Evolutionary conservation across 2,113 vertebrate species (phyloP).

Genomic region (Chaenogobius annularis): DNA sequence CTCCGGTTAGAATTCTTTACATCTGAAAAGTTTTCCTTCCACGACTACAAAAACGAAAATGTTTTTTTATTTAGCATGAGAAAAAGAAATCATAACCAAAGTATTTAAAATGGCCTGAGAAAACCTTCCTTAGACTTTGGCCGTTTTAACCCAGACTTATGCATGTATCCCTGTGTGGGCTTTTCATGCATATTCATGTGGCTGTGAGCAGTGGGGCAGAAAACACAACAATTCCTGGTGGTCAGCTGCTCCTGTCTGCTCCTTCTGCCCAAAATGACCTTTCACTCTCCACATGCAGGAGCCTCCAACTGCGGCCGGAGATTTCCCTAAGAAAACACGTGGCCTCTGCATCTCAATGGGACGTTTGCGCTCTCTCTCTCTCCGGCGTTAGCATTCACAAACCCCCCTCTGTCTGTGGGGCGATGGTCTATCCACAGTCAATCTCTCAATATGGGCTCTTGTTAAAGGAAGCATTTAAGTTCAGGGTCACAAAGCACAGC

Average conservation of each 20-base stretch:
- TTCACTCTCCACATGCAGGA: slow-evolving; percentile 64
- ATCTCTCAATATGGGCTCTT: slow-evolving; percentile 51
- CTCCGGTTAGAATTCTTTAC: no score
- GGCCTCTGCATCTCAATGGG: slow-evolving; percentile 79
- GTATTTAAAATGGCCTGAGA: no score
- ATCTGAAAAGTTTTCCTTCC: no score
- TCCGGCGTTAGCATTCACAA: slow-evolving; percentile 78
- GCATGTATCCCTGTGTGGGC: slow-evolving; percentile 32
- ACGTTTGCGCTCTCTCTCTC: slow-evolving; percentile 67
- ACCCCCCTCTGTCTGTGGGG: slow-evolving; percentile 35
- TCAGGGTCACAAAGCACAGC: slow-evolving; percentile 2
- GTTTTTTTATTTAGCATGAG: no score
- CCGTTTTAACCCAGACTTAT: slow-evolving; percentile 28
- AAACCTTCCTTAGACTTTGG: background rate
- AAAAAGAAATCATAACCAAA: no score
- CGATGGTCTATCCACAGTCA: slow-evolving; percentile 55
- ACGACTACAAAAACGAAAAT: no score
- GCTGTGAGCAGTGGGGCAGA: slow-evolving; percentile 42
- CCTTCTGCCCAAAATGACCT: slow-evolving; percentile 69
- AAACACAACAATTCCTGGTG: slow-evolving; percentile 54
- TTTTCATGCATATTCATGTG: slow-evolving; percentile 54
- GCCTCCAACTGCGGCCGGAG: slow-evolving; percentile 68
- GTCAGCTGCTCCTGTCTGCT: slow-evolving; percentile 44
- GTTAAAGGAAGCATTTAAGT: background rate
- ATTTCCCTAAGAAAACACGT: slow-evolving; percentile 80